phyloP scores from a whole-genome alignment of 2,113 vertebrate species.

The Cryptomyrus ogoouensis region DNA sequence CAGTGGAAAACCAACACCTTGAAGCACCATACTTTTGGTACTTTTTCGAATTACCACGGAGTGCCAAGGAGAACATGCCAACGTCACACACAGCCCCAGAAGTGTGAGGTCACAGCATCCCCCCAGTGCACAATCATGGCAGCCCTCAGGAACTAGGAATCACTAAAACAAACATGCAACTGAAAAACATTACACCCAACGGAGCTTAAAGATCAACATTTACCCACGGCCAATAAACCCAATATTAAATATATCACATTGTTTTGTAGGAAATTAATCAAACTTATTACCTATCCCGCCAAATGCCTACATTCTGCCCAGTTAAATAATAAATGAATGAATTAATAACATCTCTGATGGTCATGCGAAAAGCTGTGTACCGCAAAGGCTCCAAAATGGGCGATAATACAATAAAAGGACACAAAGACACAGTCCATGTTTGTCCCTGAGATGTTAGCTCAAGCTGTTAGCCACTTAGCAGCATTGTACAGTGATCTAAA shows the following conservation, averaged over 20 bases:
- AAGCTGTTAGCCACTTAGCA: neutral
- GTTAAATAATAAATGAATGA: neutral
- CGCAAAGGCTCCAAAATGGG: neutral
- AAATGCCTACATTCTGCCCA: neutral
- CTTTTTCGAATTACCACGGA: too few species aligned
- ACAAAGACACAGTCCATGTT: neutral
- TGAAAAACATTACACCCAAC: neutral
- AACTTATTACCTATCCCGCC: neutral
- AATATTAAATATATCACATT: neutral
- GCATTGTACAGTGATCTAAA: neutral
- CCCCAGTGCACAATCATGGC: neutral
- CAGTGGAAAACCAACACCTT: too few species aligned
- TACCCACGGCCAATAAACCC: neutral
- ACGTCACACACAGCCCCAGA: neutral
- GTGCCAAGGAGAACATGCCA: neutral
- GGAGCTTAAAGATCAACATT: neutral
- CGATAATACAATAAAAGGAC: neutral
- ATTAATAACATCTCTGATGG: neutral
- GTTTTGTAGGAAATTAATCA: neutral
- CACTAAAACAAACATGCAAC: neutral
- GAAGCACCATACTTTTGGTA: too few species aligned
- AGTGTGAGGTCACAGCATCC: neutral
- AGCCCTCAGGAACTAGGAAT: neutral
- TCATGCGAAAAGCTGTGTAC: neutral
- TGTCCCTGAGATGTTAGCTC: neutral